A percentile compares a stretch with the other conserved stretches of the same genome.
Conservation (phyloP, 2,888 invertebrate genomes). For the Mellilla xanthometata region DNA sequence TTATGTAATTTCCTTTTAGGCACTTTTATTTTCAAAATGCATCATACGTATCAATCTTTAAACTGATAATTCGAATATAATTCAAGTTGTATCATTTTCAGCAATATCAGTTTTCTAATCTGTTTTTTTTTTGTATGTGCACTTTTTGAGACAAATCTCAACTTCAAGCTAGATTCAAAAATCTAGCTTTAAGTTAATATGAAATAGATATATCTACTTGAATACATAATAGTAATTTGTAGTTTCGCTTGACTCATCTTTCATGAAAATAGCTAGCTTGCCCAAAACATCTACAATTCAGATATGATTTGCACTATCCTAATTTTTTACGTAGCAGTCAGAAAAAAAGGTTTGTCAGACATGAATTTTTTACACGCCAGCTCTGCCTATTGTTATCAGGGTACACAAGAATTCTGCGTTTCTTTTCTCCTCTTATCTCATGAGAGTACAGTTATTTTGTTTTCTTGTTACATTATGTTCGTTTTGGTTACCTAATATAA, state of each 20-base stretch:
- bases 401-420: conserved; percentile 32
- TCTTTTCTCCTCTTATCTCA: conserved; percentile 38
- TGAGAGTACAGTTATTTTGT: conserved; percentile 25
- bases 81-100: no score
- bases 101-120: no score
- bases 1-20: no score
- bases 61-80: no score
- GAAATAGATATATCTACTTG: no score
- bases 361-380: conserved; percentile 44
- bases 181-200: no score
- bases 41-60: no score
- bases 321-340: conserved; percentile 29
- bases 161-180: no score
- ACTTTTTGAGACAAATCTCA: no score
- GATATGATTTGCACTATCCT: conserved; percentile 21
- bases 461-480: conserved; percentile 20
- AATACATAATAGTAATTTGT: no score
- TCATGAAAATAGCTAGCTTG: not conserved
- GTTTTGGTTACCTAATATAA: conserved; percentile 17
- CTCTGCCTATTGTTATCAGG: conserved; percentile 38
- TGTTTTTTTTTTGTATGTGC: not conserved
- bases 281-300: conserved; percentile 2
- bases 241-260: no score
- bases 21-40: no score
- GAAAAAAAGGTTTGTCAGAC: conserved; percentile 30